Evolutionary conservation across 2,113 vertebrate genomes (phyloP), one percentile per base, ranked within the genome.

Genomic region (Chloropsis hardwickii): DNA sequence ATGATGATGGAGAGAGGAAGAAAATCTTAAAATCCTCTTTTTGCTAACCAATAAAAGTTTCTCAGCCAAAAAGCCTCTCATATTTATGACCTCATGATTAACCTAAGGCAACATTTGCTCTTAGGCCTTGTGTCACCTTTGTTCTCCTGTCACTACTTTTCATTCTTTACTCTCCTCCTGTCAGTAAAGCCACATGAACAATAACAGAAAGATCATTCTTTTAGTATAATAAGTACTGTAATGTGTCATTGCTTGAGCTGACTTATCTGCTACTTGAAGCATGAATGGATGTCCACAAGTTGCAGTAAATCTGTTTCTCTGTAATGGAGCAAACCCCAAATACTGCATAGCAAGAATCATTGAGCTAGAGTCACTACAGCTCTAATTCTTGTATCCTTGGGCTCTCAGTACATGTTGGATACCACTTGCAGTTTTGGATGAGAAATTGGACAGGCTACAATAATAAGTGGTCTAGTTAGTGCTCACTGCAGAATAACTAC

Each of bases 371-470:
- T 62, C 37, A 28, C 85, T 72, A 6, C 61, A 61, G 42, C 71
- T 94, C 79, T 93, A 90, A 94, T 76, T 96, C 92, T 72, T 88
- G 71, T 92, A 86, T 94, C 92, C 94, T 92, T 93, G 90, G 90
- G 50, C 92, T 96, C 88, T 88, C 88, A 50, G 74, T 76, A 2
- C 39, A 20, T 85, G 35, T 76, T 91, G 85, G 92, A 89, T 90
- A 76, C 70, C 44, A 60, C 87, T 44, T 76, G 66, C 70, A 71
- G 56, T 87, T 91, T 87, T 86, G 78, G 85, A 74, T 92, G 88
- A 92, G 82, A 58, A 92, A 95, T 79, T 83, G 82, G 74, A 80
- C 86, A 88, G 74, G 70, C 71, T 88, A 35, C 82, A 92, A 65
- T 88, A 93, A 79, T 82, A 80, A 90, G 91, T 86, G 54, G n/a